Conservation (phyloP, 2,113 vertebrate species). For the Ciconia boyciana region DNA sequence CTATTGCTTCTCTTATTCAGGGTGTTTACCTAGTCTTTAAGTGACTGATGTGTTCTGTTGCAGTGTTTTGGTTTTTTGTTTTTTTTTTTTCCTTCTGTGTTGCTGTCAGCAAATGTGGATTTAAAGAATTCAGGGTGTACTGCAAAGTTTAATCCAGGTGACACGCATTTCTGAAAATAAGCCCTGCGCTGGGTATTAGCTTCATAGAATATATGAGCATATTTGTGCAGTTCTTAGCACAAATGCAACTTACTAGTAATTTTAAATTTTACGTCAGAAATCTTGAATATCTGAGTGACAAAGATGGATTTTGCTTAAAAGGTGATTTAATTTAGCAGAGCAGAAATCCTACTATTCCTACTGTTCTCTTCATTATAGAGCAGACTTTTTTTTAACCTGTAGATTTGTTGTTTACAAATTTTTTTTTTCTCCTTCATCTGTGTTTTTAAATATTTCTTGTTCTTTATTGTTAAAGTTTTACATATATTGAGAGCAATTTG, state of each 20-base stretch:
- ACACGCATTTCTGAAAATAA: not conserved
- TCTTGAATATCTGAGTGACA: not conserved
- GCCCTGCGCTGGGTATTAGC: not conserved
- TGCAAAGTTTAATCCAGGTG: not conserved
- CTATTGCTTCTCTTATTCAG: not conserved
- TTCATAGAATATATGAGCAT: not conserved
- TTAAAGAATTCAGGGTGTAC: not conserved
- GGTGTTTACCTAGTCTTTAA: not conserved
- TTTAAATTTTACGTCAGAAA: not conserved
- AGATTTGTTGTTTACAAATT: not conserved
- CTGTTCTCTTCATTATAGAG: not conserved
- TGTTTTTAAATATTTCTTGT: not conserved
- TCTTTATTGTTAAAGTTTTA: not conserved
- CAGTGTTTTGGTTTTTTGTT: rapidly evolving
- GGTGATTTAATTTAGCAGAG: not conserved
- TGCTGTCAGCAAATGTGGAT: not conserved
- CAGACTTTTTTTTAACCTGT: not conserved
- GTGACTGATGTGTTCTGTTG: not conserved
- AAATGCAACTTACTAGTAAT: not conserved
- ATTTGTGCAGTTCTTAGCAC: not conserved
- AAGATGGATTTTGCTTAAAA: not conserved
- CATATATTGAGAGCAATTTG: not conserved
- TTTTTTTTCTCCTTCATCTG: not conserved
- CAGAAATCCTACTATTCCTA: not conserved
- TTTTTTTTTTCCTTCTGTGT: not conserved